Base-by-base conservation (phyloP, 2,888 invertebrate genomes). In the Tetropium fuscum region DNA sequence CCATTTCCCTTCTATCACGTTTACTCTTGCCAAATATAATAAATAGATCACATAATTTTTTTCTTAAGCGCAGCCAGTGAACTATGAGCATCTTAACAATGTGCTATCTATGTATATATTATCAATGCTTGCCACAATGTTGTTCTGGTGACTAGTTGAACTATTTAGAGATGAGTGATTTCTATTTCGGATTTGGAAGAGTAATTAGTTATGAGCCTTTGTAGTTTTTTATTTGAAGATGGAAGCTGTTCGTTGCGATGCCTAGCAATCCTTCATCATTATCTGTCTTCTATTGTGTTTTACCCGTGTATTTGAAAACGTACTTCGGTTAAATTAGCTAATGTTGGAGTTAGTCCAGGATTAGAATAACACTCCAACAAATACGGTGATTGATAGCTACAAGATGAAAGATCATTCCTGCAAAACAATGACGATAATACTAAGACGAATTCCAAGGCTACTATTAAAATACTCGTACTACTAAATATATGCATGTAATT, bases 301-400 rank as follows among this genome's bases (percentile, higher is more conserved):
- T 62, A 66, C 64, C 58, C 49, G 55, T 65, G 66, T 57, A 58
- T 66, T 66, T 60, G 53, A 64, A 68, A 66, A 64, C 67, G 63
- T 61, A 65, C 63, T 38, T 58, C 59, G 56, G 67, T 60, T 65
- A 67, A 68, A 65, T 67, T 67, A 69, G 62, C 55, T 54, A 64
- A 60, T 57, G 69, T 73, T 72, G 73, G 73, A 72, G 44, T 40
- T 41, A 16, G 54, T 69, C 74, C 74, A 70, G 60, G 53, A 49
- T 63, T 54, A 57, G 44, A 59, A 63, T 60, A 51, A 51, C 51
- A 51, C 25, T 40, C 58, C 43, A 68, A 71, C 71, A 71, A 67
- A 68, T 69, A 60, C 58, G 63, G 45, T 66, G 71, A 71, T 66
- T 66, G 71, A 69, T 68, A 63, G 63, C 49, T 58, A 53, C 62